Evolutionary conservation across 1,140 invertebrate species (phyloP), one percentile per base, ranked within the genome.

Genomic region (Pseudomyrmex gracilis): DNA sequence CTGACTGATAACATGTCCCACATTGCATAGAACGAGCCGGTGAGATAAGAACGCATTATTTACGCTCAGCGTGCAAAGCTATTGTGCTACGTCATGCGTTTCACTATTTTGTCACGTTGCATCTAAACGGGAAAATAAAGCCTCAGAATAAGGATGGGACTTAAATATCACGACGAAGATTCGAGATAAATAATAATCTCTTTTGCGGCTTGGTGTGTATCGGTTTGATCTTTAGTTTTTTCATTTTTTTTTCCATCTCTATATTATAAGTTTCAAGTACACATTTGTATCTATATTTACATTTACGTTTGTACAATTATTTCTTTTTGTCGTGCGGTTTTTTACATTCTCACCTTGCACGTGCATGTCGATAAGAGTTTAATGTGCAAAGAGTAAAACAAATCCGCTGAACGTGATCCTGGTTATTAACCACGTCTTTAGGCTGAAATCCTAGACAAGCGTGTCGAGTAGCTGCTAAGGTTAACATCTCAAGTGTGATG

Each of bases 11-110:
- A 87, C 86, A 86, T 71, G 87, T 77, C 63, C 87, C 86, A 88
- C 77, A 88, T 88, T 87, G 76, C 83, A 82, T 34, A 58, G 45
- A 76, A 74, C 78, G 85, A 87, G 67, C 73, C 67, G 78, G 51
- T 60, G 82, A 80, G 87, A 88, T 88, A 88, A 88, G 83, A 82
- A 55, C 67, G 63, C 43, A 53, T 87, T 88, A 87, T 88, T 87
- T 87, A 82, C 83, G 55, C 70, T 63, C 55, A 34, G 60, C 20
- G 76, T 53, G 10, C 20, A 45, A 34, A 74, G 60, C 68, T 70
- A 87, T 77, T 68, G 60, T 73, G 76, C 83, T 61, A 66, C 60
- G 66, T 88, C 86, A 70, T 58, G 47, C 15, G 71, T 86, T 84
- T 55, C 66, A 63, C 43, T 58, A n/a, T 85, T 83, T 64, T 49